Percentiles rank a stretch among this genome's conserved stretches.
Evolutionary conservation across 2,888 invertebrate genomes (phyloP).

Genomic region (Trichopria drosophilae): DNA sequence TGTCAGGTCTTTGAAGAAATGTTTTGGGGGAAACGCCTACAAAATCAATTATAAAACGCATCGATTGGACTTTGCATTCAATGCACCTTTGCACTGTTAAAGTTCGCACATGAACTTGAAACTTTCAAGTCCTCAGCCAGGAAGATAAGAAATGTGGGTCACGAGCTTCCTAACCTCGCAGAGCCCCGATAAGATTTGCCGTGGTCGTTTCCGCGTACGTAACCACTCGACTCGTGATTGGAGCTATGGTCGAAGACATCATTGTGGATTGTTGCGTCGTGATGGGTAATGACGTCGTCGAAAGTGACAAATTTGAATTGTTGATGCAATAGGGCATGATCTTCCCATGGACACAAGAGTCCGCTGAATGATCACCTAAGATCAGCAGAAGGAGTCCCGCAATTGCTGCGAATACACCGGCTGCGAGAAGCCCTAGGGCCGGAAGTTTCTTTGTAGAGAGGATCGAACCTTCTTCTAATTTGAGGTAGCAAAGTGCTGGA

Average conservation of each 20-base stretch:
- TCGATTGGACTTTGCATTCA: too few relatives aligned
- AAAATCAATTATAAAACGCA: too few relatives aligned
- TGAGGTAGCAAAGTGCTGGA: slow-evolving; percentile 77
- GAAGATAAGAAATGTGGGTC: too few relatives aligned
- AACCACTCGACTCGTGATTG: neutral
- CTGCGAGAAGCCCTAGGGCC: slow-evolving; percentile 69
- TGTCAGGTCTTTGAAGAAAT: too few relatives aligned
- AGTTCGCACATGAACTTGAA: too few relatives aligned
- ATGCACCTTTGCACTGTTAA: too few relatives aligned
- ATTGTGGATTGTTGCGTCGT: slow-evolving; percentile 1
- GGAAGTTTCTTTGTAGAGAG: slow-evolving; percentile 71
- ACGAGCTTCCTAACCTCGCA: too few relatives aligned
- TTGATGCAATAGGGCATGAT: slow-evolving; percentile 65
- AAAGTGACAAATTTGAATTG: slow-evolving; percentile 4
- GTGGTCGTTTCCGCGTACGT: neutral
- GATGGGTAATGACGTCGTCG: slow-evolving; percentile 8
- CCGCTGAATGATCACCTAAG: slow-evolving; percentile 58
- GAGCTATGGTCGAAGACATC: neutral
- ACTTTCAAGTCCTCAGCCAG: too few relatives aligned
- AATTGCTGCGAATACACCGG: slow-evolving; percentile 68
- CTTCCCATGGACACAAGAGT: slow-evolving; percentile 68
- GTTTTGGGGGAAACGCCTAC: too few relatives aligned
- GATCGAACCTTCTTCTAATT: slow-evolving; percentile 72
- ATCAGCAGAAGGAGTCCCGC: slow-evolving; percentile 65
- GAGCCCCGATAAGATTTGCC: too few relatives aligned